These are phyloP conservation scores for Drosophila macrothrix DNA, from an alignment of 2,888 invertebrate genomes.

Conservation along the genomic window DNA sequence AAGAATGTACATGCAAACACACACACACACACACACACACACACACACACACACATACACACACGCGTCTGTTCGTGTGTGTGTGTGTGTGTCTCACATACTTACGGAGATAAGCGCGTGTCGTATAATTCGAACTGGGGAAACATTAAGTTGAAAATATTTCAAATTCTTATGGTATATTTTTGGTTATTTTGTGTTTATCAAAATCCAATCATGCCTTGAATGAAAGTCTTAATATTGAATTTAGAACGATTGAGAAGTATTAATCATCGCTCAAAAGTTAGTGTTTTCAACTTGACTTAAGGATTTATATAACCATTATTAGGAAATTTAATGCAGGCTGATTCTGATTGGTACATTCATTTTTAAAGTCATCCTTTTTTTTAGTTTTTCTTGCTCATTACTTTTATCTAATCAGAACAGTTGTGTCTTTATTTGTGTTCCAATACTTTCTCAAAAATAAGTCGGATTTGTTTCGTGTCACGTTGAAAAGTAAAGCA, in stretches of 20 bases:
- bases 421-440: not conserved
- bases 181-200: not conserved
- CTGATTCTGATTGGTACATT: not conserved
- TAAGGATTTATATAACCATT: not conserved
- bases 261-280: not conserved
- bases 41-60: not conserved
- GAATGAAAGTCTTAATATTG: not conserved
- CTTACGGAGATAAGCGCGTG: slow-evolving; percentile 3
- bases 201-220: not conserved
- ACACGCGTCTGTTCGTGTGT: not conserved
- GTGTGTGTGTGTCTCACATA: slow-evolving; percentile 18
- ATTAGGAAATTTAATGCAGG: not conserved
- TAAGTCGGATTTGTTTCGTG: not conserved
- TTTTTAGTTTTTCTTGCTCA: not conserved
- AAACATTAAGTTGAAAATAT: not conserved
- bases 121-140: not conserved
- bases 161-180: not conserved
- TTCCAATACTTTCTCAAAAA: not conserved
- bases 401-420: not conserved
- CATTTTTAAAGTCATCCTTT: not conserved
- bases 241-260: not conserved
- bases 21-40: not conserved
- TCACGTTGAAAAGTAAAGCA: not conserved
- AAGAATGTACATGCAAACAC: not conserved
- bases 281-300: not conserved